Evolutionary conservation across 2,797 vertebrate species (phyloP), one percentile per base, ranked within the genome.

Genomic region (Cephalopachus bancanus): DNA sequence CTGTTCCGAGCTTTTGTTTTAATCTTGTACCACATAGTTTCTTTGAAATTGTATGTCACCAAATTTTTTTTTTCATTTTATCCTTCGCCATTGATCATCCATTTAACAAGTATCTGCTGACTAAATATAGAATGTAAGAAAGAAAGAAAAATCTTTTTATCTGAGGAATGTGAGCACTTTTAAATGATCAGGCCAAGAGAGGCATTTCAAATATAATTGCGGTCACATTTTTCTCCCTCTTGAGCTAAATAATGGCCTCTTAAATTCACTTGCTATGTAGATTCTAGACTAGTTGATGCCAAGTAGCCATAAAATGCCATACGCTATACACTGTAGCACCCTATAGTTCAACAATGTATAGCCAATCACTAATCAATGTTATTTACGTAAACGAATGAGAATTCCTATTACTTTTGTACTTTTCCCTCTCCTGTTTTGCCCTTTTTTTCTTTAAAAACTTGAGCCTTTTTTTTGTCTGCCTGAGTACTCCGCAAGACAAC

Each of bases 31-130:
- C 24, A 57, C 33, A 71, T 44, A 15, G 28, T 72, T 84, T 69
- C 49, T 92, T 87, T 86, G 85, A 74, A 75, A 86, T 76, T 81
- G 19, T 10, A 55, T 81, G n/a, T 11, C 51, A 60, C n/a, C 92
- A 65, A 60, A 33, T 33, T 76, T 20, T 81, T 71, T 86, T 91
- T 84, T 37, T 37, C 17, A 79, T 89, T 89, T 89, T 72, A n/a
- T n/a, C 22, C 60, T 60, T 53, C 55, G 53, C 24, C 28, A 26
- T 80, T 10, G 12, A 84, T 85, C 28, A 51, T 91, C 10, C 16
- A 8, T 19, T 51, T 24, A 16, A 17, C 15, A 71, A 55, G 51
- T 12, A 88, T 91, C 60, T 83, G 24, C 44, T 86, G 59, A 64
- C 44, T 93, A 80, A 84, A 62, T 60, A 65, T 4, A 74, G 64